Base-by-base conservation (phyloP, 1,140 invertebrate genomes). In the Cydia splendana region DNA sequence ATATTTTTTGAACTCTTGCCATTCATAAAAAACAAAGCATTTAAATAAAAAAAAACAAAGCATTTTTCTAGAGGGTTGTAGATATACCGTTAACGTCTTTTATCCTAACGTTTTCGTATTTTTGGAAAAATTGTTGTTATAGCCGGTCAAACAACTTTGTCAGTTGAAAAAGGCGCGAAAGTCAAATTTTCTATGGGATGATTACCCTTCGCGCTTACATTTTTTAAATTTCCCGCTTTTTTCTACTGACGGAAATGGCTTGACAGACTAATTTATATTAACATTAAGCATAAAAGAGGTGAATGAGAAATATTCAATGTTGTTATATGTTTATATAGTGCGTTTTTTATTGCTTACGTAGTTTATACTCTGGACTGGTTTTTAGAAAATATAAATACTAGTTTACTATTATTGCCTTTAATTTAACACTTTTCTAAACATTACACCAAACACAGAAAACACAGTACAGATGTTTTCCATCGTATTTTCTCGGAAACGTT, bases 301-400 rank as follows among this genome's bases (percentile, higher is more conserved):
- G 65, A 67, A 67, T 15, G 28, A 67, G 65, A 67, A 20, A n/a
- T 34, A 67, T 67, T 38, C 28, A 38, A 67, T 34, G 65, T 38
- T 67, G 65, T 67, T 67, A 38, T 67, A 15, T 67, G 30, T 67
- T 67, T 34, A 10, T 62, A 62, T 67, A 67, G 65, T 38, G 30
- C 30, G 20, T 48, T 73, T 73, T 38, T 15, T 5, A 73, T 73
- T 73, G 69, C 38, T 38, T 67, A 6, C 12, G 12, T 67, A 67
- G 65, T 67, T 67, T n/a, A 38, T 34, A 67, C 30, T 38, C 28
- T 28, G 65, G 65, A 30, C 24, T 65, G 65, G 65, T 38, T 34
- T 67, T 15, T 67, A 38, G 9, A 38, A 30, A 67, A 67, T 67
- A 67, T 38, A 67, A 34, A 67, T 10, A 67, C 28, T 34, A 67